phyloP scores from a whole-genome alignment of 2,888 invertebrate genomes.

The Coenonympha arcania region DNA sequence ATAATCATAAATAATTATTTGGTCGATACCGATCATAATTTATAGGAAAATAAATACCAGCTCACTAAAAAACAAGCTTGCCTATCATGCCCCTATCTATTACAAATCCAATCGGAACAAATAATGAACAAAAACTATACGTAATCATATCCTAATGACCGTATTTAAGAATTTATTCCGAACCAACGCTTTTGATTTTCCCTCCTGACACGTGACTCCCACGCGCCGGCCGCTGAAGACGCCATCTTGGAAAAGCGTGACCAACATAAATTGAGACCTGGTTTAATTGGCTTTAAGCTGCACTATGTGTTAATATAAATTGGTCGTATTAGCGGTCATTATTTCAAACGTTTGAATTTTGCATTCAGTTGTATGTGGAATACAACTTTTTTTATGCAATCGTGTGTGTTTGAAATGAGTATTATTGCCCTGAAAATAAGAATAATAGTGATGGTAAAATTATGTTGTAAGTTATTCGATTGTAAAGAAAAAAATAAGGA shows the following conservation, averaged over 20 bases:
- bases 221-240: conserved; percentile 47
- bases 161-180: conserved; percentile 67
- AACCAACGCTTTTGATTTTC: conserved; percentile 65
- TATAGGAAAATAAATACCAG: conserved; percentile 17
- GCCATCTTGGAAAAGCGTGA: conserved; percentile 47
- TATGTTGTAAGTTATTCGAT: conserved; percentile 38
- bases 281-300: neutral
- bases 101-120: conserved; percentile 56
- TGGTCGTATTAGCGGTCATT: conserved; percentile 51
- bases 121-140: conserved; percentile 47
- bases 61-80: conserved; percentile 18
- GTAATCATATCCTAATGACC: conserved; percentile 65
- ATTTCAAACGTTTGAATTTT: conserved; percentile 61
- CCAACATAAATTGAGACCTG: conserved; percentile 34
- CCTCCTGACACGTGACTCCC: conserved; percentile 56
- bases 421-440: conserved; percentile 21
- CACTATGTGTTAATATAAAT: conserved; percentile 20
- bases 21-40: neutral
- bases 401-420: conserved; percentile 7
- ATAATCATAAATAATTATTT: neutral
- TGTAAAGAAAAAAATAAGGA: conserved; percentile 36
- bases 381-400: conserved; percentile 1
- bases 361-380: conserved; percentile 36
- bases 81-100: conserved; percentile 53
- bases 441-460: neutral